Evolutionary conservation across 2,888 invertebrate genomes (phyloP).

Genomic region (Ochropacha duplaris): DNA sequence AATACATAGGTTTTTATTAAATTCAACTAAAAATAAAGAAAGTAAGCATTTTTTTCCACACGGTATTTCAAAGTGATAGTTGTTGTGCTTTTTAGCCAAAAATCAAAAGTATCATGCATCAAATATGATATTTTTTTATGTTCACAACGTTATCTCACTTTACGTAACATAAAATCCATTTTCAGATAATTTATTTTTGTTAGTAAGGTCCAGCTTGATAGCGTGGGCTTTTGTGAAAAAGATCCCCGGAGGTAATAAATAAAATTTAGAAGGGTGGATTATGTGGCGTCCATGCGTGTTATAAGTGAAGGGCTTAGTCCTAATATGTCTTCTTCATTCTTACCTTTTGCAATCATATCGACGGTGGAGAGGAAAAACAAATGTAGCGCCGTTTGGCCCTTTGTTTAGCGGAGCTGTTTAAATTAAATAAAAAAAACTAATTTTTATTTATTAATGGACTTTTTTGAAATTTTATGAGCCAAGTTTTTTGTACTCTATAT

Average conservation of each 20-base stretch:
- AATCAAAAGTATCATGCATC: background rate
- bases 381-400: no score
- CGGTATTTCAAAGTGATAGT: background rate
- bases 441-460: no score
- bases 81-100: background rate
- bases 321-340: background rate
- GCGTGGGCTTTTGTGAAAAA: background rate
- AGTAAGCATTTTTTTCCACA: background rate
- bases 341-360: background rate
- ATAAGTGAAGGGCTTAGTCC: background rate
- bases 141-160: background rate
- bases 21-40: background rate
- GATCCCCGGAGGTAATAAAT: background rate
- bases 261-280: conserved; percentile 3
- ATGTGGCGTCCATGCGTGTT: background rate
- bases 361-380: no score
- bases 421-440: no score
- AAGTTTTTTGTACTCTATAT: no score
- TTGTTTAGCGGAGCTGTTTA: no score
- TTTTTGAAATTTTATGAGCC: no score
- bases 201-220: conserved; percentile 1
- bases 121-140: background rate
- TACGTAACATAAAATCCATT: background rate
- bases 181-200: background rate
- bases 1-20: background rate